These are phyloP conservation scores for Cancer borealis DNA, from an alignment of 2,888 invertebrate species.

Conservation along the genomic window DNA sequence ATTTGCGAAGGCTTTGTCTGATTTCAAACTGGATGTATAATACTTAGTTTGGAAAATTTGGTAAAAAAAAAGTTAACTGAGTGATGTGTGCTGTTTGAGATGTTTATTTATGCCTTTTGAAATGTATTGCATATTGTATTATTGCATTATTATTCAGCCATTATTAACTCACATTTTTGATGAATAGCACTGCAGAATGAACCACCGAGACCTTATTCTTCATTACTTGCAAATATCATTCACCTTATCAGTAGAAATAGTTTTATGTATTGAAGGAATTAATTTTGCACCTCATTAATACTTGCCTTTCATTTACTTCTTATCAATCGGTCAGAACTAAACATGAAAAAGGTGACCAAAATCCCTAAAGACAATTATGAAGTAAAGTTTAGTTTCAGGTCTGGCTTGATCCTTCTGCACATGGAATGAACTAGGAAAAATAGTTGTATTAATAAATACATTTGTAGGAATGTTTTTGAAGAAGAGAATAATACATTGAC, in stretches of 20 bases:
- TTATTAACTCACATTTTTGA: neutral
- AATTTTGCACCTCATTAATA: neutral
- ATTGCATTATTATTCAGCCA: neutral
- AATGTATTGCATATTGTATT: neutral
- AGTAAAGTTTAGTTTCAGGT: neutral
- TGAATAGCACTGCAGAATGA: neutral
- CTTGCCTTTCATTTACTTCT: neutral
- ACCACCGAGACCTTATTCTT: neutral
- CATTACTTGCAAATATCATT: neutral
- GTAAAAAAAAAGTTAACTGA: neutral
- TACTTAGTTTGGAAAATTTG: neutral
- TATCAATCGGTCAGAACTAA: neutral
- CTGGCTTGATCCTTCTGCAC: neutral
- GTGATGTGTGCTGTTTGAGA: neutral
- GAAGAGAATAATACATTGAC: neutral
- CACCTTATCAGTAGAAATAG: neutral
- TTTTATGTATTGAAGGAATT: neutral
- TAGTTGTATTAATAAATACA: neutral
- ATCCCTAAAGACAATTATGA: neutral
- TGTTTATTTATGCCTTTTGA: neutral
- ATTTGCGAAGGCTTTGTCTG: neutral
- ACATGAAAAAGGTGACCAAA: neutral
- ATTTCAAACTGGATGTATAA: neutral
- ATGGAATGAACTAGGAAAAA: neutral
- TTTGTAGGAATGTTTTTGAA: neutral